Base-by-base conservation (phyloP, 53 echinoderm and acorn worm species). In the Holothuria scabra region DNA sequence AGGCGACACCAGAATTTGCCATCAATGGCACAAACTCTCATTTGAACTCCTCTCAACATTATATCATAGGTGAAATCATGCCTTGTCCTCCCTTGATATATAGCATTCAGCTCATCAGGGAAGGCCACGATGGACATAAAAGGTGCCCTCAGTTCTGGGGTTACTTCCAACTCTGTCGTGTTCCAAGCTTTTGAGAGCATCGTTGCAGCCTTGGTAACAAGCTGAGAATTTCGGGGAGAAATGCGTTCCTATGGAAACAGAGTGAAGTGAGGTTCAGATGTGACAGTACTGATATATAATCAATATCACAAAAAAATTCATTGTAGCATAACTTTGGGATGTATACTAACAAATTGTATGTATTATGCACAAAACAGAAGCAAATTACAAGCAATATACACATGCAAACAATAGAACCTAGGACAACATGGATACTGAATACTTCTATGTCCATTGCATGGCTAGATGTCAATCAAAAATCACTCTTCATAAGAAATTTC, bases 121-220 rank as follows among this genome's bases (percentile, higher is more conserved):
- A 88, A 37, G 9, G 57, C 66, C 10, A 88, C 52, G 13, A 83
- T 74, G n/a, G 83, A 65, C 83, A 84, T 84, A 7, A 49, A 74
- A 0, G 88, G 88, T 9, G 88, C 84, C 55, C 84, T 26, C 24
- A 83, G 9, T 22, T 76, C 66, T 23, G 28, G 21, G 0, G 48
- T 75, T 12, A 75, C 83, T 19, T 76, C 56, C 1, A 88, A 35
- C 64, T 56, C 59, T 8, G 31, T 23, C 2, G 88, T 88, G 32
- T 79, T 56, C 83, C 83, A 88, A 16, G 88, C 88, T 48, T 83
- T 24, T 56, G 88, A 55, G 28, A 88, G 23, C 88, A 88, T 88
- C 1, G 83, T 75, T 20, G 88, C 88, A 6, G 88, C 88, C 76
- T 84, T 64, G 9, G 74, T 62, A 14, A 76, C 76, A 34, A 88